Evolutionary conservation across 1,140 invertebrate genomes (phyloP).

Genomic region (Venturia canescens): DNA sequence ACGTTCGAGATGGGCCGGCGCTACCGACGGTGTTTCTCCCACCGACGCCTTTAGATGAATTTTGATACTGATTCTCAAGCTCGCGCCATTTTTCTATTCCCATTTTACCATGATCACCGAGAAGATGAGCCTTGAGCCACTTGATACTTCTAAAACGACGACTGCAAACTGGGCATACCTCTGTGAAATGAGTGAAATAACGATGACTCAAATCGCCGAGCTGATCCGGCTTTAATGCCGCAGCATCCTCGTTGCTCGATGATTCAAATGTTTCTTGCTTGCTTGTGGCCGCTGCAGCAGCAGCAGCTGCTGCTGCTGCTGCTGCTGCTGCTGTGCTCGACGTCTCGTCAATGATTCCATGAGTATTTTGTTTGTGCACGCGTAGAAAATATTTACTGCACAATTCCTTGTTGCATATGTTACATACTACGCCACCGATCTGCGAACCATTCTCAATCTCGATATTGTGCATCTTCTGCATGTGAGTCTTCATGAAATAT

Average conservation of each 20-base stretch:
- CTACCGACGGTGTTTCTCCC: no score
- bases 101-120: constrained; percentile 89
- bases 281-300: no score
- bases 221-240: constrained; percentile 77
- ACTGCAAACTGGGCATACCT: constrained; percentile 91
- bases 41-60: constrained; percentile 60
- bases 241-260: constrained; percentile 74
- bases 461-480: constrained; percentile 99
- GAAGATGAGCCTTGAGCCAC: constrained; percentile 92
- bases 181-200: constrained; percentile 85
- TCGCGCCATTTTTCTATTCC: constrained; percentile 85
- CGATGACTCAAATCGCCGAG: constrained; percentile 79
- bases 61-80: constrained; percentile 78
- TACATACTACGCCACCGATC: constrained; percentile 95
- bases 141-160: constrained; percentile 92
- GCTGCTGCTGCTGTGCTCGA: constrained; percentile 58
- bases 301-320: no score
- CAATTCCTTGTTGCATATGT: constrained; percentile 97
- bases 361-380: constrained; percentile 98
- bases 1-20: no score
- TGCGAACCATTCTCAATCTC: constrained; percentile 94
- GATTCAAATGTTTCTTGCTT: constrained; percentile 66
- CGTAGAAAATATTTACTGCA: constrained; percentile 98
- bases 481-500: constrained; percentile 99
- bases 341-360: constrained; percentile 92